Base-by-base conservation (phyloP, 2,797 vertebrate genomes). In the Chaenodraco wilsoni region DNA sequence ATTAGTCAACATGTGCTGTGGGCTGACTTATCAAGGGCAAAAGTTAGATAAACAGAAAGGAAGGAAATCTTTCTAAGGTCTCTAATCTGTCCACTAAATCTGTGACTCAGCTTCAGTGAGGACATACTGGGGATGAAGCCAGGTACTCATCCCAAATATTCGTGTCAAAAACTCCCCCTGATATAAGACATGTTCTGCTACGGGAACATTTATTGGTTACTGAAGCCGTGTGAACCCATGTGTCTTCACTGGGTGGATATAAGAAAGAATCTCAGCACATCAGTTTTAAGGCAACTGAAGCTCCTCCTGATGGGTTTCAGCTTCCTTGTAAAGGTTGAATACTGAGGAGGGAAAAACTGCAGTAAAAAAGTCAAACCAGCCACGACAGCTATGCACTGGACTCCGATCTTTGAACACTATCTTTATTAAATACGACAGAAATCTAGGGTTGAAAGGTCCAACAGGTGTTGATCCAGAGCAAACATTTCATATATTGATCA, bases 141-240 rank as follows among this genome's bases (percentile, higher is more conserved):
- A 91, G 64, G 48, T 21, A 71, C 74, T 84, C 79, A 71, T 87
- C 83, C 60, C 71, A 83, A 84, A 91, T 88, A 79, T 84, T 87
- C 76, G 75, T 81, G 81, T 90, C 87, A 87, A 84, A 91, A 90
- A 76, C 63, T 60, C 40, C 40, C 11, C 27, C 65, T 91, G 86
- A 92, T 91, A 88, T 91, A 88, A 88, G 67, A 85, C 56, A 81
- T 90, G 88, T 93, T 83, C 87, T 85, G 84, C 81, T 64, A 65
- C n/a, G 40, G 72, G 63, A 84, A 85, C 27, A 48, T 83, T 86
- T 88, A 86, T 71, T 80, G 74, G 72, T 78, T 90, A 79, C 74
- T 70, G 67, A 76, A 84, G 75, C 83, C 55, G 68, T 72, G 83
- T 82, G 84, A 90, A 85, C 55, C 52, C 59, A 37, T 82, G 71